Conservation (phyloP, 2,113 vertebrate species). For the Corythornis madagascariensis region DNA sequence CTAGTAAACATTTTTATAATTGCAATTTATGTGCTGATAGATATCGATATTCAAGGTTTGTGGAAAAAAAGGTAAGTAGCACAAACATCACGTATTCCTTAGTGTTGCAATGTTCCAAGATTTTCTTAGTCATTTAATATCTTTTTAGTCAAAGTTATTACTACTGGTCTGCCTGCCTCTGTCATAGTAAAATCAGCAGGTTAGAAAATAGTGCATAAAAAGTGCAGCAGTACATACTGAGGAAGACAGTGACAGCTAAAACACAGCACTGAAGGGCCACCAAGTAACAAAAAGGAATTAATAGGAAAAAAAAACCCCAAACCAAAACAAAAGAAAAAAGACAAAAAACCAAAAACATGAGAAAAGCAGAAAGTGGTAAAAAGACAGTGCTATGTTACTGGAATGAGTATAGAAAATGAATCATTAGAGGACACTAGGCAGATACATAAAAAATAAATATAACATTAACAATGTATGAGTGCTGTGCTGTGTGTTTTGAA, state of each 20-base stretch:
- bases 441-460: background rate
- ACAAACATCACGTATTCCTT: background rate
- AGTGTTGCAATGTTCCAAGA: background rate
- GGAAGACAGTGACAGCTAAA: background rate
- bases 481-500: background rate
- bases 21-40: background rate
- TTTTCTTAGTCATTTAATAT: background rate
- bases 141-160: slow-evolving; percentile 2
- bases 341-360: background rate
- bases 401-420: background rate
- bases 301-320: background rate
- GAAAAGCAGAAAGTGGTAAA: background rate
- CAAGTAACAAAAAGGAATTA: background rate
- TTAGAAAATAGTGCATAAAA: background rate
- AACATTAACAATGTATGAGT: background rate
- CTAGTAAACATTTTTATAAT: background rate
- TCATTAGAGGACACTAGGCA: background rate
- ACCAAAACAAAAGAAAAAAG: no score
- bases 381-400: background rate
- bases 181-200: background rate
- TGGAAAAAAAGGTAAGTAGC: background rate
- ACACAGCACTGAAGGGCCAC: background rate
- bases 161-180: background rate
- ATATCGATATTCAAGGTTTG: background rate
- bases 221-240: background rate